These are phyloP conservation scores for Drosophila seguyi DNA, from an alignment of 1,140 invertebrate species.

Conservation along the genomic window DNA sequence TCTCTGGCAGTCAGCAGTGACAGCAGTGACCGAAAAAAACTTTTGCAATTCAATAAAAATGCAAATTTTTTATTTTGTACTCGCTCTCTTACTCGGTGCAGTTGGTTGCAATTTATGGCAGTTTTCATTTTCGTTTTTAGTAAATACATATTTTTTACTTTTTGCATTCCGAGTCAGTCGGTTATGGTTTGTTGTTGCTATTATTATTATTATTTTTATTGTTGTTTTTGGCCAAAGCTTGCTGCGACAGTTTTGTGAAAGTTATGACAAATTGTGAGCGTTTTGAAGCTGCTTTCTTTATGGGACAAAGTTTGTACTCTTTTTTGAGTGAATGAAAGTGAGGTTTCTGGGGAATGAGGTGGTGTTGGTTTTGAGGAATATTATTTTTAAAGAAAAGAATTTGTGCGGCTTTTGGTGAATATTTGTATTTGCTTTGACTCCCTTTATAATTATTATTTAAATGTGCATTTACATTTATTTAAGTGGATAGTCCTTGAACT, in stretches of 20 bases:
- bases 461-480: too few species aligned
- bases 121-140: conserved; percentile 62
- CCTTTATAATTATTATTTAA: neutral
- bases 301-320: conserved; percentile 44
- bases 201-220: conserved; percentile 40
- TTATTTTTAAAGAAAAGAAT: neutral
- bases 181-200: conserved; percentile 31
- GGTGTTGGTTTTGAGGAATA: neutral
- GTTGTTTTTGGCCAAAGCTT: conserved; percentile 32
- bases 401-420: neutral
- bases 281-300: conserved; percentile 32
- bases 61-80: conserved; percentile 61
- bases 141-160: conserved; percentile 15
- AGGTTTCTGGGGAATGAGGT: neutral
- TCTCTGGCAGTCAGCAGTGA: conserved; percentile 43
- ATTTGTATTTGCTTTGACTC: neutral
- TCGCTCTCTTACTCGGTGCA: conserved; percentile 43
- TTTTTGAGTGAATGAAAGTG: conserved; percentile 31
- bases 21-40: conserved; percentile 73
- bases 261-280: conserved; percentile 64
- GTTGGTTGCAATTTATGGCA: conserved; percentile 68
- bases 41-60: conserved; percentile 82
- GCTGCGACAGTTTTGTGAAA: conserved; percentile 61
- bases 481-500: neutral
- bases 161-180: conserved; percentile 23